Base-by-base conservation (phyloP, 2,888 invertebrate genomes). In the Xylota sylvarum region DNA sequence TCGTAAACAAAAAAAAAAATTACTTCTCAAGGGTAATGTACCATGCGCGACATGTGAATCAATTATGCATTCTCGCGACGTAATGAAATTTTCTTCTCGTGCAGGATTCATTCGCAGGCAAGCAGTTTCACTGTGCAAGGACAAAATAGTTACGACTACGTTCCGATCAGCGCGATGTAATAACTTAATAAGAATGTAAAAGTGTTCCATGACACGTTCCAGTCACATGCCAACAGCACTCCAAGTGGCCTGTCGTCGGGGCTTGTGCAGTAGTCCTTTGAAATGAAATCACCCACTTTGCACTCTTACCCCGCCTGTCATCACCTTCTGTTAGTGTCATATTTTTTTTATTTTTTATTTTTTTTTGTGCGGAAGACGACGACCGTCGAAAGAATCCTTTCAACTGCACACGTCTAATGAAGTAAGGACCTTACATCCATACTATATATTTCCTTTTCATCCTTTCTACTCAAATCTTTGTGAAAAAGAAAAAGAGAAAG, bases 181-280 rank as follows among this genome's bases (percentile, higher is more conserved):
- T 65, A 85, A 80, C 77, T 56, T 85, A 80, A 77, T 70, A 80
- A 77, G 69, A 40, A 64, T 50, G 48, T 32, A 50, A 65, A 74
- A 69, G 80, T 67, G 60, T 23, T 76, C 30, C 46, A 65, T 32
- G 85, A 77, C 85, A 80, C 85, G 85, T 80, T 85, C 72, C 72
- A 76, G 85, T 72, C 80, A 62, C 80, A 80, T 85, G 85, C 80
- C 85, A 80, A 80, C 80, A 70, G 55, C 76, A 85, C 83, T 78
- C 78, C 32, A 50, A 55, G 76, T 70, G 70, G 64, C 70, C 65
- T 58, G 64, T 23, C 76, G 17, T 52, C 60, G 55, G 27, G 43
- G 60, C 58, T 69, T 84, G 56, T 80, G 64, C 58, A 69, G 35
- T 67, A 37, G 69, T 69, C 50, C 50, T 72, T 37, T 70, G 10